A percentile compares a stretch with the other conserved stretches of the same genome.
phyloP scores from a whole-genome alignment of 2,113 vertebrate genomes.

The Trichechus manatus region DNA sequence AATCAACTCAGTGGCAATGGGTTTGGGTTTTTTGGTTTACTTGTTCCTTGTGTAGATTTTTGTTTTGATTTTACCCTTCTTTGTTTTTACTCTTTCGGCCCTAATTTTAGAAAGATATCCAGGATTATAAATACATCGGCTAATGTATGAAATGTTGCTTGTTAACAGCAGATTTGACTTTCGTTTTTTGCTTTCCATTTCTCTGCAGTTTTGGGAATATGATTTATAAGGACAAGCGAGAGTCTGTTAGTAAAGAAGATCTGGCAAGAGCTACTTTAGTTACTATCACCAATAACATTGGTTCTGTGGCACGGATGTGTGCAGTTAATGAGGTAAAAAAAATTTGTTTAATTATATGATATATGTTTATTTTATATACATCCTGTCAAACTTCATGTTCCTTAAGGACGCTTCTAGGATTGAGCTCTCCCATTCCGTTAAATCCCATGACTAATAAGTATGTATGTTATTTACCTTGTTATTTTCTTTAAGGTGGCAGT shows the following conservation, averaged over 20 bases:
- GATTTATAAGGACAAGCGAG: constrained; percentile 92
- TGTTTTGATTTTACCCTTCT: neutral
- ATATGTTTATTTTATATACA: neutral
- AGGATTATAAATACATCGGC: neutral
- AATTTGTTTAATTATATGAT: neutral
- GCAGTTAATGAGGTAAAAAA: constrained; percentile 91
- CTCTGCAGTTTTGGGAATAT: constrained; percentile 91
- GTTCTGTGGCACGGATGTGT: constrained; percentile 91
- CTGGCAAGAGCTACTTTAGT: constrained; percentile 91
- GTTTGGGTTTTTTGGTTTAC: neutral
- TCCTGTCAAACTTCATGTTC: neutral
- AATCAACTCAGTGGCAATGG: too few species aligned
- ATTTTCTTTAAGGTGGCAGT: too few species aligned
- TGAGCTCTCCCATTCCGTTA: neutral
- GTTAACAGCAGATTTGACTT: constrained; percentile 40
- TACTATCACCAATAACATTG: constrained; percentile 92
- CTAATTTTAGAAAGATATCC: neutral
- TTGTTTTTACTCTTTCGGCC: neutral
- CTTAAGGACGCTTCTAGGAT: neutral
- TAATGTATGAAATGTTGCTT: constrained; percentile 11
- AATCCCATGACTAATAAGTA: neutral
- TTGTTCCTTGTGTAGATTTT: neutral
- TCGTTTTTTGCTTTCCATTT: constrained; percentile 38
- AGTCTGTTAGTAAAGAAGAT: constrained; percentile 92
- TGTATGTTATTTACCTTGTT: neutral